Conservation (phyloP, 2,888 invertebrate genomes). For the Rambutsinella grinnellia region DNA sequence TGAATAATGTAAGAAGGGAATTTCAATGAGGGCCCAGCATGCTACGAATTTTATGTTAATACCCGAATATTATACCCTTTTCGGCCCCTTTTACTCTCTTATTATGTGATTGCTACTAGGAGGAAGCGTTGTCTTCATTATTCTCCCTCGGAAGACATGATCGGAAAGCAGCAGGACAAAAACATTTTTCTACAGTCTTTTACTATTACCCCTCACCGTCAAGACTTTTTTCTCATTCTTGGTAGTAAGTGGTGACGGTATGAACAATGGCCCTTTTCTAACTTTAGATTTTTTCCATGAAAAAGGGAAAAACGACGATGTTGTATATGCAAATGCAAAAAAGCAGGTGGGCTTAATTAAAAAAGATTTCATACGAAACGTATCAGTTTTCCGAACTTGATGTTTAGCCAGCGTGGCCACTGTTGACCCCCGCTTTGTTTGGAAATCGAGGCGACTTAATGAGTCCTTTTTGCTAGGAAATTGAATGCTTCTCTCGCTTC, state of each 20-base stretch:
- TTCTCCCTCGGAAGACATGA: neutral
- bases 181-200: too few relatives aligned
- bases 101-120: too few relatives aligned
- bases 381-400: constrained; percentile 51
- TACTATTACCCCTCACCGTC: too few relatives aligned
- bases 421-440: constrained; percentile 51
- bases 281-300: constrained; percentile 1
- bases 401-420: constrained; percentile 56
- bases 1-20: too few relatives aligned
- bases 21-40: too few relatives aligned
- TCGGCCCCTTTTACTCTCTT: too few relatives aligned
- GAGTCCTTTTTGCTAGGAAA: neutral
- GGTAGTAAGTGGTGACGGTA: neutral
- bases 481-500: too few relatives aligned
- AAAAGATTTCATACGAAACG: constrained; percentile 59
- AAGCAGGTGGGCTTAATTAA: constrained; percentile 63
- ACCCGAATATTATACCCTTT: too few relatives aligned
- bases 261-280: neutral
- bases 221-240: neutral
- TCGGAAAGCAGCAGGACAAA: constrained; percentile 17
- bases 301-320: neutral
- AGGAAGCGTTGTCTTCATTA: constrained; percentile 22
- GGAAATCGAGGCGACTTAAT: constrained; percentile 51
- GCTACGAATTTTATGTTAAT: too few relatives aligned
- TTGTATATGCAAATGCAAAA: constrained; percentile 46